phyloP scores from a whole-genome alignment of 1,140 invertebrate species.

The Hermetia illucens region DNA sequence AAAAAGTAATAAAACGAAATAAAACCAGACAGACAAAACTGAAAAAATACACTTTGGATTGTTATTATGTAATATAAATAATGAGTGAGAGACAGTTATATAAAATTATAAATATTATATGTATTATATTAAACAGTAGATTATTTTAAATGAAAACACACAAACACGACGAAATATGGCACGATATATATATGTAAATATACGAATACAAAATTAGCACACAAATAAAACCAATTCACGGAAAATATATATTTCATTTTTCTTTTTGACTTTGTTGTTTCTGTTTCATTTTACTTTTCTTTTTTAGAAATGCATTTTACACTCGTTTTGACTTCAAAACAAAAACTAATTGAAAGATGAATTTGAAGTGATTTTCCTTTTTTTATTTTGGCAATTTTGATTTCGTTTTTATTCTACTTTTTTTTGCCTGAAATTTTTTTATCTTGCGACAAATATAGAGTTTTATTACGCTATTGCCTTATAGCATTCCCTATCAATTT shows the following conservation, averaged over 20 bases:
- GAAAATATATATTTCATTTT: conserved; percentile 12
- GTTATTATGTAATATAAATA: too few relatives aligned
- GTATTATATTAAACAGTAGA: too few relatives aligned
- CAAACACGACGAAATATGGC: conserved; percentile 10
- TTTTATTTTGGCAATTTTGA: not conserved
- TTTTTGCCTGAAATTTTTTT: not conserved
- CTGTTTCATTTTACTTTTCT: not conserved
- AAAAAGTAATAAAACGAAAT: not conserved
- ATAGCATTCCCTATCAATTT: not conserved
- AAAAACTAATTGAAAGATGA: too few relatives aligned
- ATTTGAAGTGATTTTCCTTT: too few relatives aligned
- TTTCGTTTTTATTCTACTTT: not conserved
- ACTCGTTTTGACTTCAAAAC: too few relatives aligned
- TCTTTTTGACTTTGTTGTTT: conserved; percentile 8
- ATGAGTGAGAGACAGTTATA: too few relatives aligned
- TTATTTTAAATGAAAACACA: conserved; percentile 7
- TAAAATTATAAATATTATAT: too few relatives aligned
- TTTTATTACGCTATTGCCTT: not conserved
- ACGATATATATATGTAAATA: conserved; percentile 6
- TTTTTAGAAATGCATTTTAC: too few relatives aligned
- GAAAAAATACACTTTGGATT: not conserved
- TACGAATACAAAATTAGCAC: conserved; percentile 29
- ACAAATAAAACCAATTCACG: conserved; percentile 19
- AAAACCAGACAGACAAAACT: not conserved
- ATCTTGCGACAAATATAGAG: not conserved